Percentiles rank a stretch among this genome's conserved stretches.
These are phyloP conservation scores for Pocillopora damicornis DNA, from an alignment of 64 coral and sea anemone species.

Conservation along the genomic window DNA sequence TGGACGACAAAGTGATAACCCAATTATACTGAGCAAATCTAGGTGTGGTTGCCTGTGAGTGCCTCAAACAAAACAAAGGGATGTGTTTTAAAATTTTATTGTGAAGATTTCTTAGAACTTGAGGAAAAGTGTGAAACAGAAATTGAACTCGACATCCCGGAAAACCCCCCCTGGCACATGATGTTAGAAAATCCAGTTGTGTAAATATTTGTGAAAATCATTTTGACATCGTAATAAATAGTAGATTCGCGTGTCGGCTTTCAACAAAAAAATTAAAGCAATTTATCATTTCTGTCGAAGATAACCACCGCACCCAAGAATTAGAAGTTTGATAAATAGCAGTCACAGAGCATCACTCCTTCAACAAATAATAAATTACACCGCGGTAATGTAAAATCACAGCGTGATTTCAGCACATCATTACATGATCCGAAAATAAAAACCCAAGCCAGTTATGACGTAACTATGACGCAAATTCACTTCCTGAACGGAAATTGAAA, in stretches of 20 bases:
- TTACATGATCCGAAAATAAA: not conserved
- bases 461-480: not conserved
- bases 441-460: not conserved
- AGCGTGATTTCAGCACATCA: not conserved
- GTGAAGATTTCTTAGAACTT: too few relatives aligned
- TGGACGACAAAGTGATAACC: not conserved
- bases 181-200: not conserved
- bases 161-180: not conserved
- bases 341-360: not conserved
- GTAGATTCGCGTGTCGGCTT: not conserved
- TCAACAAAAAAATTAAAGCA: conserved; percentile 20
- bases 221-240: not conserved
- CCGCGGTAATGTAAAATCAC: not conserved
- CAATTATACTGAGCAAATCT: not conserved
- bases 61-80: too few relatives aligned
- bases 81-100: too few relatives aligned
- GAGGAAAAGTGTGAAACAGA: too few relatives aligned
- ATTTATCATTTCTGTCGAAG: not conserved
- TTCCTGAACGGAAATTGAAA: conserved; percentile 29
- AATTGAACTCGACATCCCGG: too few relatives aligned
- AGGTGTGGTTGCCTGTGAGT: not conserved
- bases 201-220: too few relatives aligned
- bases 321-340: conserved; percentile 4
- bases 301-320: not conserved
- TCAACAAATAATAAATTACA: not conserved